Conservation (phyloP, 2,888 invertebrate species). For the Saturnia pavonia region DNA sequence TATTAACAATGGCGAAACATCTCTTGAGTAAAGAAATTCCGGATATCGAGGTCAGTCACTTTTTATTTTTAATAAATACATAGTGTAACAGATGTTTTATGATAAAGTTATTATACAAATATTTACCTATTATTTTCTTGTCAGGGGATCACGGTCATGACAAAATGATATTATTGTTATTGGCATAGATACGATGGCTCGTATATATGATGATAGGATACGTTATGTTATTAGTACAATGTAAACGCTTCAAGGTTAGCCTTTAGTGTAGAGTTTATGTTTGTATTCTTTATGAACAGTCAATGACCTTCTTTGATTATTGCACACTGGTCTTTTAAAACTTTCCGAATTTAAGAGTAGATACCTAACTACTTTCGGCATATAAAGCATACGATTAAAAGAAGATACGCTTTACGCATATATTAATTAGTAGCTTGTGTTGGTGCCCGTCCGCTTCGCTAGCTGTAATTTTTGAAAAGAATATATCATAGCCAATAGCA, state of each 20-base stretch:
- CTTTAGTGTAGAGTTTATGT: neutral
- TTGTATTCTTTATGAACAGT: neutral
- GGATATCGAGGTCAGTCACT: slow-evolving; percentile 89
- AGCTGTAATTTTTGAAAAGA: too few species aligned
- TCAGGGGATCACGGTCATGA: neutral
- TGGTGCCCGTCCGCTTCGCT: too few species aligned
- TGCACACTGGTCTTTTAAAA: neutral
- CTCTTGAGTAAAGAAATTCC: slow-evolving; percentile 87
- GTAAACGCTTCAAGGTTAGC: neutral
- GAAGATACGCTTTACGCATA: too few species aligned
- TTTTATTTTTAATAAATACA: slow-evolving; percentile 20
- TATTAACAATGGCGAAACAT: slow-evolving; percentile 70
- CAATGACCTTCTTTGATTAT: neutral
- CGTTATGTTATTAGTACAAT: neutral
- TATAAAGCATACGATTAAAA: too few species aligned
- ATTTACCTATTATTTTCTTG: neutral
- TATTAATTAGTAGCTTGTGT: too few species aligned
- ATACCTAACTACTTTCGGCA: neutral
- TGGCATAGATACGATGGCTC: neutral
- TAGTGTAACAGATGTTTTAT: neutral
- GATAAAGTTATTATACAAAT: slow-evolving; percentile 1
- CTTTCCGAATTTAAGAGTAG: neutral
- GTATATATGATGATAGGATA: neutral
- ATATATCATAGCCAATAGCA: too few species aligned
- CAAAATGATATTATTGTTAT: neutral